A percentile compares a stretch with the other conserved stretches of the same genome.
Conservation (phyloP, 2,797 vertebrate genomes). For the Notolepis coatsorum region DNA sequence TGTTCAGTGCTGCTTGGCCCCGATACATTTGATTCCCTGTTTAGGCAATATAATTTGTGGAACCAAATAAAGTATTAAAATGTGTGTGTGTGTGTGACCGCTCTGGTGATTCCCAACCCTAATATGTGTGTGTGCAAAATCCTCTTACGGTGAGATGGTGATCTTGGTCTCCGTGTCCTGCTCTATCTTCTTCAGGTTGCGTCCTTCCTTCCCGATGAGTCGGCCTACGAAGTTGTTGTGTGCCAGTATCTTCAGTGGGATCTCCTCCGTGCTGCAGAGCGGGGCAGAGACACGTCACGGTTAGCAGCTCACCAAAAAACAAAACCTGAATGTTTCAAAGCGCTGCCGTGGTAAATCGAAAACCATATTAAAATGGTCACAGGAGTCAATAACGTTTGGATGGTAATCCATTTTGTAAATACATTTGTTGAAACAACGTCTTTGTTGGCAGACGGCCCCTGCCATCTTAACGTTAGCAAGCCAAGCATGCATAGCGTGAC, state of each 20-base stretch:
- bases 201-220: constrained; percentile 97
- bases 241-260: constrained; percentile 97
- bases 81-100: constrained; percentile 2
- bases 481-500: too few relatives aligned
- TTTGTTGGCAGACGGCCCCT: too few relatives aligned
- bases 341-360: not conserved
- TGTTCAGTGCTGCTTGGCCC: too few relatives aligned
- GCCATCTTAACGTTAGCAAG: too few relatives aligned
- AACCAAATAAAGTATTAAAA: too few relatives aligned
- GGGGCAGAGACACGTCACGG: constrained; percentile 1
- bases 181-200: constrained; percentile 98
- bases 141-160: constrained; percentile 96
- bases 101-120: too few relatives aligned
- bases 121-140: not conserved
- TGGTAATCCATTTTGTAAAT: too few relatives aligned
- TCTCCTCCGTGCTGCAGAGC: constrained; percentile 92
- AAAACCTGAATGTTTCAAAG: not conserved
- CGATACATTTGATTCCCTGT: too few relatives aligned
- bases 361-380: not conserved
- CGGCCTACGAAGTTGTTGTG: constrained; percentile 99
- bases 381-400: too few relatives aligned
- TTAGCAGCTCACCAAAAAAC: not conserved
- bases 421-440: too few relatives aligned
- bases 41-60: too few relatives aligned
- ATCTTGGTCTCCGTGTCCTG: constrained; percentile 98